phyloP scores from a whole-genome alignment of 2,888 invertebrate species.

The Cheilosia impressa region DNA sequence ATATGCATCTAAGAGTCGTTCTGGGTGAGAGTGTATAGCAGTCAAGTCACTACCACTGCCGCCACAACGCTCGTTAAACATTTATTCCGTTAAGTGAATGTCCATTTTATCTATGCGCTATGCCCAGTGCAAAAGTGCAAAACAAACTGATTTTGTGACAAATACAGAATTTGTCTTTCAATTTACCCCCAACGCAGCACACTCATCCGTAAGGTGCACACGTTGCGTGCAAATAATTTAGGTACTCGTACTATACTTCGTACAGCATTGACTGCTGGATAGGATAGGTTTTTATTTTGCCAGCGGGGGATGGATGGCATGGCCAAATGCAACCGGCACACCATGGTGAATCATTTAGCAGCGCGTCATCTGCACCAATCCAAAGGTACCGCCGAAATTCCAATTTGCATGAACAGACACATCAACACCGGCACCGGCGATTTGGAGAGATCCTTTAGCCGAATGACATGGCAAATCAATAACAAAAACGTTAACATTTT shows the following conservation, averaged over 20 bases:
- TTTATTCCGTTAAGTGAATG: conserved; percentile 61
- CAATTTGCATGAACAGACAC: conserved; percentile 71
- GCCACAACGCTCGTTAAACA: conserved; percentile 49
- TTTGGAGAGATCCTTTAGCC: conserved; percentile 57
- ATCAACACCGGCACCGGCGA: conserved; percentile 53
- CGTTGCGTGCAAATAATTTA: conserved; percentile 67
- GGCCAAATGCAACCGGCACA: conserved; percentile 44
- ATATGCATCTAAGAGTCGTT: conserved; percentile 52
- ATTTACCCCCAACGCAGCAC: conserved; percentile 48
- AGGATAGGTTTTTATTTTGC: conserved; percentile 18
- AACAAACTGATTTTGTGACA: conserved; percentile 75
- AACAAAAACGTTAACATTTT: conserved; percentile 69
- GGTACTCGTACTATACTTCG: neutral
- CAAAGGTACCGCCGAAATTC: conserved; percentile 57
- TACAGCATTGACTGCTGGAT: conserved; percentile 32
- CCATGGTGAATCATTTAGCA: conserved; percentile 65
- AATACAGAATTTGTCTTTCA: conserved; percentile 65
- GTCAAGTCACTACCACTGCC: conserved; percentile 1
- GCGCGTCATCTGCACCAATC: conserved; percentile 61
- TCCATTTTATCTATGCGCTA: conserved; percentile 44
- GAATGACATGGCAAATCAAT: conserved; percentile 69
- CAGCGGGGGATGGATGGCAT: neutral
- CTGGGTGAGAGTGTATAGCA: neutral
- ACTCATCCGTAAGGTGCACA: conserved; percentile 22
- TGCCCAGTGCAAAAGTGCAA: conserved; percentile 52